Conservation (phyloP, 2,888 invertebrate genomes). For the Pyralis farinalis region DNA sequence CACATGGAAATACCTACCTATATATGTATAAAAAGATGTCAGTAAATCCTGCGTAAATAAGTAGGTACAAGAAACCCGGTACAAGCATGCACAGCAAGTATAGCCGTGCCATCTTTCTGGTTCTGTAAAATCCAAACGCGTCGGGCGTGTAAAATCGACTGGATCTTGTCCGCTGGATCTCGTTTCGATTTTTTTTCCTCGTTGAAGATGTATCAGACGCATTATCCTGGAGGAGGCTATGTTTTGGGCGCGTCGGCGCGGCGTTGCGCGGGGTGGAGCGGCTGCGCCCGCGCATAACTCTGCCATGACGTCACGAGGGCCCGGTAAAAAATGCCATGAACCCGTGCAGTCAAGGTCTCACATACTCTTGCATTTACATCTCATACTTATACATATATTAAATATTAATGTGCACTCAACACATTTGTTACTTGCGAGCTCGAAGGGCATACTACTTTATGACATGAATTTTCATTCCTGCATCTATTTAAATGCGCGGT, state of each 20-base stretch:
- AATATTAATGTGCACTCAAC: slow-evolving; percentile 41
- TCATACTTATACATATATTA: slow-evolving; percentile 45
- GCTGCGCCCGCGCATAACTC: slow-evolving; percentile 69
- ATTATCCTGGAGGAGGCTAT: slow-evolving; percentile 70
- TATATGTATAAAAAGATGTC: slow-evolving; percentile 8
- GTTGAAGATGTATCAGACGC: slow-evolving; percentile 69
- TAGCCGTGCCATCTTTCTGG: slow-evolving; percentile 43
- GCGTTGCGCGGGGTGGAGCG: slow-evolving; percentile 21
- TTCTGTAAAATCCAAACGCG: slow-evolving; percentile 54
- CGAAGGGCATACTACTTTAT: slow-evolving; percentile 25
- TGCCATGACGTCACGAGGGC: slow-evolving; percentile 67
- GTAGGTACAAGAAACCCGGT: slow-evolving; percentile 18
- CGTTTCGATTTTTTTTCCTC: slow-evolving; percentile 66
- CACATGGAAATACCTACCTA: background rate
- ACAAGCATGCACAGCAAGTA: slow-evolving; percentile 22
- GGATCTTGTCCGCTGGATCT: slow-evolving; percentile 55
- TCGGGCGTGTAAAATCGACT: slow-evolving; percentile 63
- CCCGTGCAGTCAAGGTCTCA: slow-evolving; percentile 66
- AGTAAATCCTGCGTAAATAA: slow-evolving; percentile 6
- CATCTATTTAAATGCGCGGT: slow-evolving; percentile 11
- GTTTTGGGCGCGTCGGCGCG: slow-evolving; percentile 44
- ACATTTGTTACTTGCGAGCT: slow-evolving; percentile 33
- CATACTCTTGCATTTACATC: slow-evolving; percentile 55
- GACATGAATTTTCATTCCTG: slow-evolving; percentile 17
- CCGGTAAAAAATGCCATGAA: slow-evolving; percentile 69